These are phyloP conservation scores for Stegophylla sp. DNA, from an alignment of 2,888 invertebrate genomes.

Conservation along the genomic window DNA sequence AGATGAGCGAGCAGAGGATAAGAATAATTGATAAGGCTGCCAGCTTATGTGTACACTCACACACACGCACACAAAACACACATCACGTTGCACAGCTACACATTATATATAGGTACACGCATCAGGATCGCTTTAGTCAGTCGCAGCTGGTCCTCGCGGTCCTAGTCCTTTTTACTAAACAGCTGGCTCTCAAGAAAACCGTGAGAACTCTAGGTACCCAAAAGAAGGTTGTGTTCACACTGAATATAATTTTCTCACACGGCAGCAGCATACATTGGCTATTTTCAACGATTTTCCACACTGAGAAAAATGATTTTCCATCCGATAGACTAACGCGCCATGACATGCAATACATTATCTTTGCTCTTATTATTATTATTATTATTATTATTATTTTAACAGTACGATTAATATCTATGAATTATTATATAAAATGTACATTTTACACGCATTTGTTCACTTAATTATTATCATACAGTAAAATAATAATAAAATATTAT, in stretches of 20 bases:
- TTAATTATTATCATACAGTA: too few relatives aligned
- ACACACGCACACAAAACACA: neutral
- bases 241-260: conserved; percentile 26
- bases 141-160: conserved; percentile 54
- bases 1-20: conserved; percentile 27
- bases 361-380: too few relatives aligned
- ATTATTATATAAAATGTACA: too few relatives aligned
- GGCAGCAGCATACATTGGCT: too few relatives aligned
- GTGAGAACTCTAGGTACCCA: conserved; percentile 48
- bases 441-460: too few relatives aligned
- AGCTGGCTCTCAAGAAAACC: conserved; percentile 57
- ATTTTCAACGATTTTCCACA: neutral
- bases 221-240: conserved; percentile 50
- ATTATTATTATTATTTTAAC: too few relatives aligned
- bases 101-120: neutral
- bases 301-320: too few relatives aligned
- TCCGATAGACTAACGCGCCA: neutral
- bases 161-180: conserved; percentile 47
- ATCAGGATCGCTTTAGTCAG: conserved; percentile 29
- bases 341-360: too few relatives aligned
- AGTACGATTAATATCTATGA: too few relatives aligned
- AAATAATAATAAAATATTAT: too few relatives aligned
- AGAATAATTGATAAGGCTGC: conserved; percentile 50
- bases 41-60: neutral
- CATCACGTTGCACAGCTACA: neutral